phyloP scores from a whole-genome alignment of 1,140 invertebrate genomes.

The Hylaeus anthracinus region DNA sequence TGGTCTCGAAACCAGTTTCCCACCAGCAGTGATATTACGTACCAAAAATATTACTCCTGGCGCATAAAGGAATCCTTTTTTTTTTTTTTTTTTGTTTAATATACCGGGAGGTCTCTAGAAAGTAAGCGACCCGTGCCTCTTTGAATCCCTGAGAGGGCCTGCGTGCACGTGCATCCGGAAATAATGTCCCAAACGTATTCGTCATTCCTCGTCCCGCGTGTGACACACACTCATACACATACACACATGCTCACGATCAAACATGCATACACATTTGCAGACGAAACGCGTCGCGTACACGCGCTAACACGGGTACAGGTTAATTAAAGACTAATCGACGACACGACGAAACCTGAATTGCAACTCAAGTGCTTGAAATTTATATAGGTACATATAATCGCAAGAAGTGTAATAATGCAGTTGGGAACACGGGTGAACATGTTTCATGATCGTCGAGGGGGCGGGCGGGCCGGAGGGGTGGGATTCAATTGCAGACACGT shows the following conservation, averaged over 20 bases:
- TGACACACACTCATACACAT: background rate
- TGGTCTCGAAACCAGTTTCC: too few species aligned
- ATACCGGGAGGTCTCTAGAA: too few species aligned
- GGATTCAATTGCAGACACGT: slow-evolving; percentile 5
- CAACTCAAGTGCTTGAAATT: slow-evolving; percentile 64
- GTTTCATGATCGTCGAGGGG: background rate
- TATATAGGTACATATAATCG: slow-evolving; percentile 49
- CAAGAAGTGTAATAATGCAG: slow-evolving; percentile 49
- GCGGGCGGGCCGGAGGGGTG: background rate
- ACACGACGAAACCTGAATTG: slow-evolving; percentile 56
- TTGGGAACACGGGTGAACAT: slow-evolving; percentile 47
- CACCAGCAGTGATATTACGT: too few species aligned
- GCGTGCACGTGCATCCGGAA: slow-evolving; percentile 35
- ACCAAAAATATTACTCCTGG: too few species aligned
- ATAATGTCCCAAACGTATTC: slow-evolving; percentile 12
- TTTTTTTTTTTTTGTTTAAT: too few species aligned
- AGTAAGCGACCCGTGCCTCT: too few species aligned
- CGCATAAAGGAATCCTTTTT: too few species aligned
- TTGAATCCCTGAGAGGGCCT: too few species aligned
- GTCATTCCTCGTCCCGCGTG: background rate
- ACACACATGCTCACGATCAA: background rate
- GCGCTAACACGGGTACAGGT: slow-evolving; percentile 39
- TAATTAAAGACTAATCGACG: slow-evolving; percentile 50
- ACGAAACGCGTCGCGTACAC: background rate
- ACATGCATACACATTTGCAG: background rate